Base-by-base conservation (phyloP, 2,113 vertebrate genomes). In the Agapornis roseicollis region DNA sequence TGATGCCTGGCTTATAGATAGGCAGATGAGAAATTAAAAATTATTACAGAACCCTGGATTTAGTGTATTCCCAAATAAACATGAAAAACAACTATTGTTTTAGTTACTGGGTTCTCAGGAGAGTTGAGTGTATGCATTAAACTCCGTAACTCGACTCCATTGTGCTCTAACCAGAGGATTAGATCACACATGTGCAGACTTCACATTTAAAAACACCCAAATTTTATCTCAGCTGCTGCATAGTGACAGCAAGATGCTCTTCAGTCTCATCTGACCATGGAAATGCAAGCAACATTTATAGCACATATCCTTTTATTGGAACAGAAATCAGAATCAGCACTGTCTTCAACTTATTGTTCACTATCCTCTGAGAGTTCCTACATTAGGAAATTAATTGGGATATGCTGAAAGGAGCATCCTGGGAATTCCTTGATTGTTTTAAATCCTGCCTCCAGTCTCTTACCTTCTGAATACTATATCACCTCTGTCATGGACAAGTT, bases 351-450 rank as follows among this genome's bases (percentile, higher is more conserved):
- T 72, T 61, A 53, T 2, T 66, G 58, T 77, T 91, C 58, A 13
- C 37, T 17, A 19, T 58, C 88, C 72, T 89, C 46, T 47, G 85
- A 80, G 91, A 93, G 12, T 50, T 55, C 14, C 35, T 90, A 19
- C 47, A 56, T 89, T 80, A 94, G 55, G 44, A 95, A 93, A 93
- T 88, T 85, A 90, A 85, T 50, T 91, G 33, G 35, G 60, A 55
- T 80, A 25, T 55, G 33, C 33, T 85, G 55, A 60, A 60, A 94
- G 89, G 27, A 89, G 24, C 41, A 80, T 66, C 22, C 16, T 60
- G 85, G 79, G 81, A 90, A 80, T 93, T 78, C 63, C 96, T 52
- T 85, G 58, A 44, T 78, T 83, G 50, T 71, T 95, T 95, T 78
- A 88, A 90, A 50, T 85, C 80, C 64, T 80, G 63, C 15, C 44